Percentiles rank a stretch among this genome's conserved stretches.
Conservation (phyloP, 2,113 vertebrate genomes). For the Menura novaehollandiae region DNA sequence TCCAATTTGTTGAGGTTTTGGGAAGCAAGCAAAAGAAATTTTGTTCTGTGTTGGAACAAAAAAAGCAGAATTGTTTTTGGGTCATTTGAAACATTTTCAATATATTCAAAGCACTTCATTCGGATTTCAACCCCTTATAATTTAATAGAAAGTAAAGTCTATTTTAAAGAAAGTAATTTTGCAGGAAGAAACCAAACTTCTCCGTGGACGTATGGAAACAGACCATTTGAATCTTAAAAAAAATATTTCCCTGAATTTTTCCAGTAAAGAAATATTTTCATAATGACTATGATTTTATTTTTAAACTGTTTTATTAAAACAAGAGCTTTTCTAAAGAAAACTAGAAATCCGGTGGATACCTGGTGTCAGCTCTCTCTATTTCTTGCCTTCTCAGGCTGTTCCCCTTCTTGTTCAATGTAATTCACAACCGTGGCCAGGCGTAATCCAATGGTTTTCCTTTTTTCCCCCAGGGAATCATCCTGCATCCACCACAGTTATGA, state of each 20-base stretch:
- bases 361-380: not conserved
- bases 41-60: not conserved
- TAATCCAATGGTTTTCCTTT: not conserved
- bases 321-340: not conserved
- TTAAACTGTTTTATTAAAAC: not conserved
- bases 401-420: not conserved
- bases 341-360: not conserved
- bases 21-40: conserved; percentile 30
- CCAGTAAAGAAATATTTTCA: conserved; percentile 40
- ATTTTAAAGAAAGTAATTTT: conserved; percentile 58
- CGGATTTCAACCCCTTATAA: conserved; percentile 40
- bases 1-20: conserved; percentile 42
- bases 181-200: conserved; percentile 42
- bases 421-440: not conserved
- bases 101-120: conserved; percentile 59
- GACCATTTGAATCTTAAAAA: conserved; percentile 25
- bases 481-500: not conserved
- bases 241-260: conserved; percentile 20
- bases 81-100: conserved; percentile 31
- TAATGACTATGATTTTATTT: conserved; percentile 39
- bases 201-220: conserved; percentile 13
- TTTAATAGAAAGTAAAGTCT: conserved; percentile 43
- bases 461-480: not conserved
- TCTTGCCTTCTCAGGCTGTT: not conserved
- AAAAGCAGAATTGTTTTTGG: not conserved